phyloP scores from a whole-genome alignment of 1,140 invertebrate genomes.

The Anastrepha ludens region DNA sequence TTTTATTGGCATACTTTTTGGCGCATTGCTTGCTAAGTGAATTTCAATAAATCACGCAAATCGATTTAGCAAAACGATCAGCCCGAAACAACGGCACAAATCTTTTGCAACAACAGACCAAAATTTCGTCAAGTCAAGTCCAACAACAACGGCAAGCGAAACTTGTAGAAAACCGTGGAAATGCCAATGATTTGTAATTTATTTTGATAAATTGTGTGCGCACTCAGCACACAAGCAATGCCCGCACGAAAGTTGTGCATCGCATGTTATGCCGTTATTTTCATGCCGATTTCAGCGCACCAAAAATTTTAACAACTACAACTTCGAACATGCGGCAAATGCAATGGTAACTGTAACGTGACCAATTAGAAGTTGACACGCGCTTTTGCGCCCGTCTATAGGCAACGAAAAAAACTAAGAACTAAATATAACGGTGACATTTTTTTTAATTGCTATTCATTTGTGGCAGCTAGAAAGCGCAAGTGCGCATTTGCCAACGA shows the following conservation, averaged over 20 bases:
- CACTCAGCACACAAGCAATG: not conserved
- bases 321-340: not conserved
- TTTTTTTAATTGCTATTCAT: not conserved
- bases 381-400: conserved; percentile 11
- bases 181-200: conserved; percentile 34
- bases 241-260: not conserved
- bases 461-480: no score
- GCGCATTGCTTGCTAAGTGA: conserved; percentile 46
- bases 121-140: not conserved
- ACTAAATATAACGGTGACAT: not conserved
- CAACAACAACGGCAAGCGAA: not conserved
- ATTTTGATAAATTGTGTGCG: conserved; percentile 16
- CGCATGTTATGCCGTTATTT: conserved; percentile 31
- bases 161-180: not conserved
- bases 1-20: conserved; percentile 53
- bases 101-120: not conserved
- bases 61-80: conserved; percentile 45
- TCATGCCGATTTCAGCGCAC: not conserved
- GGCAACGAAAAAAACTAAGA: not conserved
- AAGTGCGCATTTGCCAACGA: no score
- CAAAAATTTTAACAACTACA: not conserved
- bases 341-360: not conserved
- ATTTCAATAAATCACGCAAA: conserved; percentile 49
- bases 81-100: not conserved
- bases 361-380: conserved; percentile 42